Percentiles rank a stretch among this genome's conserved stretches.
Conservation (phyloP, 2,797 vertebrate species). For the Microctenopoma stevenorrisi region DNA sequence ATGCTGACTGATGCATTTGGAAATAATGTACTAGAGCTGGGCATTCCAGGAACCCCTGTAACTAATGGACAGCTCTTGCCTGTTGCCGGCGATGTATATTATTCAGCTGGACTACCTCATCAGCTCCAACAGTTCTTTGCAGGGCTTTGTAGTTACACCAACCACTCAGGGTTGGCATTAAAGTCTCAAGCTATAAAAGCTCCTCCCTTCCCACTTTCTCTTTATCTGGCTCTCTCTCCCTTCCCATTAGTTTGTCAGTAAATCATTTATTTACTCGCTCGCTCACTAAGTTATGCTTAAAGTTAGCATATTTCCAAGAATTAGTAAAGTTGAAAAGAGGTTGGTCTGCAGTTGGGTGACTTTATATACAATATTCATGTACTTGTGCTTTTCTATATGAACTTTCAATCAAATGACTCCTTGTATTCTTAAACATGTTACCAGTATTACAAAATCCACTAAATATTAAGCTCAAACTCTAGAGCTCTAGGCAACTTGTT, state of each 20-base stretch:
- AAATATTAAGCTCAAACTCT: too few species aligned
- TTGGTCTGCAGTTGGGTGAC: not conserved
- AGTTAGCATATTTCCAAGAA: not conserved
- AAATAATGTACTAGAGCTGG: slow-evolving; percentile 96
- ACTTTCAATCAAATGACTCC: not conserved
- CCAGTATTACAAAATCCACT: not conserved
- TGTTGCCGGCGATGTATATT: slow-evolving; percentile 93
- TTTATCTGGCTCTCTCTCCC: slow-evolving; percentile 25
- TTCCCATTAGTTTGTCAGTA: slow-evolving; percentile 31
- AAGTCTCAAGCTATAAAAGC: slow-evolving; percentile 58
- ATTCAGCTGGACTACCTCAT: slow-evolving; percentile 90
- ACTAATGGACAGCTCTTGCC: slow-evolving; percentile 95
- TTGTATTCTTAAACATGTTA: not conserved
- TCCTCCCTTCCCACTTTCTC: slow-evolving; percentile 29
- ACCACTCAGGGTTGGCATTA: slow-evolving; percentile 64
- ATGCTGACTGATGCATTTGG: slow-evolving; percentile 97
- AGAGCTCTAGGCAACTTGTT: too few species aligned
- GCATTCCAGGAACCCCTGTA: slow-evolving; percentile 90
- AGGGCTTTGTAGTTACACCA: slow-evolving; percentile 58
- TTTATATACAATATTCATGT: not conserved
- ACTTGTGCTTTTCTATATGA: not conserved
- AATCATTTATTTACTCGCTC: slow-evolving; percentile 26
- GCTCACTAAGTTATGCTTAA: not conserved
- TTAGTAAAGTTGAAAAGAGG: not conserved
- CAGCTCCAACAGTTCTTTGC: slow-evolving; percentile 79